Evolutionary conservation across 2,113 vertebrate species (phyloP), one percentile per base, ranked within the genome.

Genomic region (Panthera tigris): DNA sequence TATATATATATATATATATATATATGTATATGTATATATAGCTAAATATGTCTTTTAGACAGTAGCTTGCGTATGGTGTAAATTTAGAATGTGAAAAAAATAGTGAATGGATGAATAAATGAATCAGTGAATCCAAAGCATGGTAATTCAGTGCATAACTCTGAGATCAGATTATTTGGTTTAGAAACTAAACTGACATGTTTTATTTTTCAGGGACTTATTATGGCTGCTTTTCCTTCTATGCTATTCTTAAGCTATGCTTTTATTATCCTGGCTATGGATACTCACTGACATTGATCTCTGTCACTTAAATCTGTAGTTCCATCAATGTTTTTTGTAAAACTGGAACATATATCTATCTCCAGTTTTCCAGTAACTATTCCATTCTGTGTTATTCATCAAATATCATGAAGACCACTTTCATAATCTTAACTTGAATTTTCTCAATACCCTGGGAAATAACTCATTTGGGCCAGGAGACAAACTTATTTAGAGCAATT

Each of bases 401-500:
- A 41, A 66, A 74, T 83, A 94, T 89, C 33, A 69, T 76, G 73
- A 91, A 76, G 18, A 93, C 86, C 18, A 91, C 13, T 29, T 84
- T 29, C 80, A 55, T 78, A 69, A 78, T 89, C 6, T 89, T 88
- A 29, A 82, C n/a, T 61, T 69, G 39, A 50, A 14, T 87, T 68
- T 96, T 95, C 36, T 93, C 80, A 52, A 33, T 73, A 52, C 9
- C 79, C 57, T 90, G 80, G 55, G 27, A 93, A 97, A 89, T 85
- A 66, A 55, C 14, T 92, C 27, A 74, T 90, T 90, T 90, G 12
- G 36, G 0, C n/a, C 15, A 76, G 10, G 29, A 96, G 71, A 95
- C 76, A 95, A 94, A 88, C 41, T 93, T 74, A 94, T 50, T 73
- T 81, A 63, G 27, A 66, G 23, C 29, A 90, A 39, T 73, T 87